Evolutionary conservation across 2,797 vertebrate species (phyloP).

Genomic region (Linurgus olivaceus): DNA sequence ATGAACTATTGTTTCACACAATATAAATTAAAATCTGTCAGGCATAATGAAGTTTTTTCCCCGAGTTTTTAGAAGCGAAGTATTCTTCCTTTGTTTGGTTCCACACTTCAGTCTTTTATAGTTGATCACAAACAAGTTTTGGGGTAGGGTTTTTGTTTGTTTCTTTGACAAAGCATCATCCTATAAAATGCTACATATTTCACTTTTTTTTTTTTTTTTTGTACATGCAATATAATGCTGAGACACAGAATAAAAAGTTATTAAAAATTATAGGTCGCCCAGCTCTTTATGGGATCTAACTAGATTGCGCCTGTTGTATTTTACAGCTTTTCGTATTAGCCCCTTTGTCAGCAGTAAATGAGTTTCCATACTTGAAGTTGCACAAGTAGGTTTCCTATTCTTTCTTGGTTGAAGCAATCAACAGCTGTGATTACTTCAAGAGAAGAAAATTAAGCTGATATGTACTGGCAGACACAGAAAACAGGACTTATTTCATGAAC

Average conservation of each 20-base stretch:
- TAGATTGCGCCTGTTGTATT: background rate
- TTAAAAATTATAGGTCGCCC: background rate
- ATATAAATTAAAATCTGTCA: background rate
- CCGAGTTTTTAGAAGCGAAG: background rate
- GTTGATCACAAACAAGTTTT: background rate
- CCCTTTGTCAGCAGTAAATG: slow-evolving; percentile 22
- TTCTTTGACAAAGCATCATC: background rate
- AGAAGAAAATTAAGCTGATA: slow-evolving; percentile 20
- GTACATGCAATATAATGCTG: background rate
- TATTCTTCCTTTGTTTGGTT: background rate
- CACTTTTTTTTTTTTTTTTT: background rate
- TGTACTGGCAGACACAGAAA: background rate
- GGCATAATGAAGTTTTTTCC: background rate
- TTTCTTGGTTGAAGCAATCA: slow-evolving; percentile 27
- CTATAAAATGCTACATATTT: background rate
- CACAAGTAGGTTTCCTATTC: slow-evolving; percentile 31
- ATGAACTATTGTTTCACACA: background rate
- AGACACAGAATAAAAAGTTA: background rate
- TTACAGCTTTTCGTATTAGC: background rate
- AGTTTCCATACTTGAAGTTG: slow-evolving; percentile 26
- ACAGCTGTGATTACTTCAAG: slow-evolving; percentile 32
- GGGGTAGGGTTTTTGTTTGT: background rate
- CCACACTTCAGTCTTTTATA: background rate
- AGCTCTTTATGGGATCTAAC: background rate
- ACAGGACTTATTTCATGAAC: background rate